Evolutionary conservation across 2,888 invertebrate species (phyloP), one percentile per base, ranked within the genome.

Genomic region (Euplagia quadripunctaria): DNA sequence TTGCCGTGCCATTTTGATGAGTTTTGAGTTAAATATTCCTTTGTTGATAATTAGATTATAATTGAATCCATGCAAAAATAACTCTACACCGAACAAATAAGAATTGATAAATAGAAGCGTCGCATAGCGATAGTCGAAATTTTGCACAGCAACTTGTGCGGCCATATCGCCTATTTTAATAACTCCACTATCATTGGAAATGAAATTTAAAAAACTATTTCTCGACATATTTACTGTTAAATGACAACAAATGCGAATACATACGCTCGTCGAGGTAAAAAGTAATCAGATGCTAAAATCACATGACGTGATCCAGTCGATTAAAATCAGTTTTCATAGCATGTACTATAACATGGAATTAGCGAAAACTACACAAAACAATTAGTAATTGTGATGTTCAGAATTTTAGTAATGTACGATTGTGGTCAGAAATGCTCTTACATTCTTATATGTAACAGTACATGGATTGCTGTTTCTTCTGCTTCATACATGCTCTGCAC

Each of bases 21-120:
- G 77, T n/a, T 74, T 75, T 16, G 87, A 86, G 64, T 86, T 81
- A 58, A 89, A 86, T 0, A 77, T 71, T 9, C 88, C 88, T 65
- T 76, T 86, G 11, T 86, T 90, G 8, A 93, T 79, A 5, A 92
- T 82, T 17, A 92, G 78, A 70, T 86, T 87, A 71, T 91, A 90
- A 65, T 82, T 77, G 71, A 92, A 95, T 3, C 82, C 75, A 46
- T 81, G 81, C 42, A 93, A 71, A 81, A 94, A 94, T 17, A 83
- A 71, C 70, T 91, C 89, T 0, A 91, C 82, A 11, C 91, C 90
- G 41, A 85, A 74, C 2, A 91, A 49, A 3, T 88, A 87, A 0
- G 92, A 84, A 82, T 93, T 94, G 65, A 91, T 90, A n/a, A 92
- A 77, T 41, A 94, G 83, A 46, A 94, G 83, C 4, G 94, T 93